Base-by-base conservation (phyloP, 2,113 vertebrate species). In the Scomber japonicus region DNA sequence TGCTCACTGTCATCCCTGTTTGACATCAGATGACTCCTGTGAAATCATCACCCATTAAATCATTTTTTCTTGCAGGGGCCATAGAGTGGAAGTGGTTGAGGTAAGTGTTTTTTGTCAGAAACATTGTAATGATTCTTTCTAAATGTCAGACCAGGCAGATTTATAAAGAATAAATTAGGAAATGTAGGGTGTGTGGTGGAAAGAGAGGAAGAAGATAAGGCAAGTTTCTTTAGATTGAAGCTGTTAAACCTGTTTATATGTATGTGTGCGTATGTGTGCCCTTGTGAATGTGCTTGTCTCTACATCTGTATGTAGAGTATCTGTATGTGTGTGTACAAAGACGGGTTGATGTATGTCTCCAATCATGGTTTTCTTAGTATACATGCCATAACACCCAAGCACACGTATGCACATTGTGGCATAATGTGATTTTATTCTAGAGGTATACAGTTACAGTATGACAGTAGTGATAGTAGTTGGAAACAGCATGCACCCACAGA, bases 81-180 rank as follows among this genome's bases (percentile, higher is more conserved):
- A 76, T 24, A 93, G 91, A 40, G 92, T 95, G 70, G 92, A 95
- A 11, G 93, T 95, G 71, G 90, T 93, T 50, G 89, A 95, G 94
- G 95, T 95, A 65, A 88, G 93, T 69, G 50, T 40, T 62, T 44
- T 8, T 19, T 59, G 15, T 24, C 16, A 13, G 15, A 1, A 24
- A 10, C 11, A 24, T 54, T 40, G 6, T 50, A 56, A 35, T 35
- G 9, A 40, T 40, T 40, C 2, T 40, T 40, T 40, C 35, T 40
- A 9, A 40, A 40, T 40, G 9, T 40, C 35, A 40, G 35, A 40
- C 6, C 8, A 40, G 7, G 9, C 9, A 40, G 35, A 40, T 40
- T 40, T 40, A 40, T 7, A 40, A 40, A 40, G 35, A 40, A 40
- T 9, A 40, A 40, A 35, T 5, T 35, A 7, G 5, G 31, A 35